Percentiles rank a stretch among this genome's conserved stretches.
These are phyloP conservation scores for Seladonia tumulorum DNA, from an alignment of 2,888 invertebrate species.

Conservation along the genomic window DNA sequence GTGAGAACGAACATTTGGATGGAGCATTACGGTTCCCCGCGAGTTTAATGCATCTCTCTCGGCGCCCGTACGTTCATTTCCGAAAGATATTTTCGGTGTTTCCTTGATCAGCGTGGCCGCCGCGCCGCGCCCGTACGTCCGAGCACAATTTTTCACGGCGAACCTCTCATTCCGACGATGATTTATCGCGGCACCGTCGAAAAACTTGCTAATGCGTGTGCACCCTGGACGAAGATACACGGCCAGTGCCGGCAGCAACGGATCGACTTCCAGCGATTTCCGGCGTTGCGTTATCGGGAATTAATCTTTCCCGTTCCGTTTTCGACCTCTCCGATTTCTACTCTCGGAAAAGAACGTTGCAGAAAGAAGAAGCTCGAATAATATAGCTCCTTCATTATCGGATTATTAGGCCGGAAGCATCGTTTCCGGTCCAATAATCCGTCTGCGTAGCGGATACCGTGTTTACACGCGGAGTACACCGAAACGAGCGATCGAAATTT, in stretches of 20 bases:
- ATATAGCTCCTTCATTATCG: conserved; percentile 24
- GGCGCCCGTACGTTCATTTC: conserved; percentile 15
- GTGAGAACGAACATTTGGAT: neutral
- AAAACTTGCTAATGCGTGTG: conserved; percentile 67
- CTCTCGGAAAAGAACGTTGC: neutral
- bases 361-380: conserved; percentile 10
- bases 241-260: conserved; percentile 20
- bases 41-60: neutral
- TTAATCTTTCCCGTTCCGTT: conserved; percentile 49
- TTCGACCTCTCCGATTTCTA: neutral
- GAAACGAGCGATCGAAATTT: neutral
- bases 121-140: conserved; percentile 12
- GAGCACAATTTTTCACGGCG: conserved; percentile 61
- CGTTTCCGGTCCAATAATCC: conserved; percentile 31
- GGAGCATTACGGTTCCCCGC: neutral
- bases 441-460: neutral
- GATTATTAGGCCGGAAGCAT: conserved; percentile 37
- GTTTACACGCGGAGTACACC: conserved; percentile 3
- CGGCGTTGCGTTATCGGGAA: conserved; percentile 56
- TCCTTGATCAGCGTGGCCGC: conserved; percentile 47
- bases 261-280: conserved; percentile 54
- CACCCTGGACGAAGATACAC: conserved; percentile 57
- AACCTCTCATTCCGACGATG: conserved; percentile 52
- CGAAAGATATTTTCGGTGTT: conserved; percentile 49
- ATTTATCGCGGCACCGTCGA: conserved; percentile 61